Evolutionary conservation across 2,113 vertebrate genomes (phyloP).

Genomic region (Reinhardtius hippoglossoides): DNA sequence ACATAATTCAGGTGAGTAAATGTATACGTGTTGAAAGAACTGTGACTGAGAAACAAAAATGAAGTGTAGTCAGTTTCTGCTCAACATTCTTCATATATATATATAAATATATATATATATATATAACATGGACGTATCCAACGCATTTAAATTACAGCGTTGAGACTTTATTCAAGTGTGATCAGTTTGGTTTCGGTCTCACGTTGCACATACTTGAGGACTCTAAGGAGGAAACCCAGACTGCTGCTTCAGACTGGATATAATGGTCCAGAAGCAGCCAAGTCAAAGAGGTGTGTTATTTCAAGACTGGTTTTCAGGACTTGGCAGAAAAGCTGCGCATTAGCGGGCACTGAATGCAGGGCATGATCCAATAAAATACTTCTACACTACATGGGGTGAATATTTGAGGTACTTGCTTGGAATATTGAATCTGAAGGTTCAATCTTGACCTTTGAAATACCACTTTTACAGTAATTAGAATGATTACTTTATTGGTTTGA

Average conservation of each 20-base stretch:
- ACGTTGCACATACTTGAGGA: neutral
- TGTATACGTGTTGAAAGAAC: neutral
- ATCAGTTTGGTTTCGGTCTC: conserved; percentile 15
- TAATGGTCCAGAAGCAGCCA: neutral
- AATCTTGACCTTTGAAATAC: no score
- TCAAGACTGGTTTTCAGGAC: neutral
- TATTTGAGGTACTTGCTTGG: neutral
- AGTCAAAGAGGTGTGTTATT: neutral
- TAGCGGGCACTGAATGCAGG: neutral
- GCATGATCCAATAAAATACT: neutral
- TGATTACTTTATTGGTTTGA: no score
- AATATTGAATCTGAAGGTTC: neutral
- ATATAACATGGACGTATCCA: neutral
- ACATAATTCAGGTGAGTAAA: neutral
- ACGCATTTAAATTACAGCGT: neutral
- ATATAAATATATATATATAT: neutral
- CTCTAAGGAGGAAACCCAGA: neutral
- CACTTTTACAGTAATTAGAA: no score
- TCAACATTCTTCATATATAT: neutral
- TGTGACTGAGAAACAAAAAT: neutral
- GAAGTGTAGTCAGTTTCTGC: neutral
- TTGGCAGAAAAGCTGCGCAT: neutral
- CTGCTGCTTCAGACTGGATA: neutral
- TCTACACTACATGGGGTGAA: neutral
- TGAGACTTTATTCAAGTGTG: neutral